Evolutionary conservation across 2,113 vertebrate genomes (phyloP).

Genomic region (Eurystomus gularis): DNA sequence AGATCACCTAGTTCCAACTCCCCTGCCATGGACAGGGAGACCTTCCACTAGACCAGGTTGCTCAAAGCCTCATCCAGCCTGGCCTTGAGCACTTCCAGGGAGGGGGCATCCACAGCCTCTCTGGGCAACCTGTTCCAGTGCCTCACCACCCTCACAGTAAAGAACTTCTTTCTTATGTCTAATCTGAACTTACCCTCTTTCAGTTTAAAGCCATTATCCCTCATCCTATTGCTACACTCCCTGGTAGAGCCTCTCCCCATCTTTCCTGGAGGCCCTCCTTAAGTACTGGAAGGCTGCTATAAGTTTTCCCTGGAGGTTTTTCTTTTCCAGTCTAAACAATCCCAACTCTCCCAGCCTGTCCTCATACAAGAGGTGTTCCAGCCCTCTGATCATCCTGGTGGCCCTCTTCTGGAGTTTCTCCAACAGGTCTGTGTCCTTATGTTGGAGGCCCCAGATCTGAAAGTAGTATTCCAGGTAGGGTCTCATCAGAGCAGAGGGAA

Average conservation of each 20-base stretch:
- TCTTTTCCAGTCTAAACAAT: neutral
- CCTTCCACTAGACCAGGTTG: neutral
- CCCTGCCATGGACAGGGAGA: neutral
- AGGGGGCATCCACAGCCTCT: neutral
- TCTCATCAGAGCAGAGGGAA: neutral
- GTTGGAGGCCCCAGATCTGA: neutral
- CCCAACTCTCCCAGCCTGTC: neutral
- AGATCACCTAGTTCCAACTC: neutral
- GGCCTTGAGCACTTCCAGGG: neutral
- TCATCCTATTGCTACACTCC: neutral
- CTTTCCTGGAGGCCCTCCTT: neutral
- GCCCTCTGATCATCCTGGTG: neutral
- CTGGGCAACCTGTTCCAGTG: neutral
- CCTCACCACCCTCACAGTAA: neutral
- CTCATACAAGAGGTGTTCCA: neutral
- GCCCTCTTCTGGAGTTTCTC: neutral
- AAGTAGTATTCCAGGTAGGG: neutral
- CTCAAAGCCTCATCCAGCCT: neutral
- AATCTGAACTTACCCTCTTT: neutral
- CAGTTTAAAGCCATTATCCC: neutral
- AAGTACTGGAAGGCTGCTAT: neutral
- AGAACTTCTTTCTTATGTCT: neutral
- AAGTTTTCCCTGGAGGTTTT: neutral
- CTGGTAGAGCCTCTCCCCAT: neutral
- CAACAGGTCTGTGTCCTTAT: neutral